These are phyloP conservation scores for Acanthochromis polyacanthus DNA, from an alignment of 2,113 vertebrate species.

Conservation along the genomic window DNA sequence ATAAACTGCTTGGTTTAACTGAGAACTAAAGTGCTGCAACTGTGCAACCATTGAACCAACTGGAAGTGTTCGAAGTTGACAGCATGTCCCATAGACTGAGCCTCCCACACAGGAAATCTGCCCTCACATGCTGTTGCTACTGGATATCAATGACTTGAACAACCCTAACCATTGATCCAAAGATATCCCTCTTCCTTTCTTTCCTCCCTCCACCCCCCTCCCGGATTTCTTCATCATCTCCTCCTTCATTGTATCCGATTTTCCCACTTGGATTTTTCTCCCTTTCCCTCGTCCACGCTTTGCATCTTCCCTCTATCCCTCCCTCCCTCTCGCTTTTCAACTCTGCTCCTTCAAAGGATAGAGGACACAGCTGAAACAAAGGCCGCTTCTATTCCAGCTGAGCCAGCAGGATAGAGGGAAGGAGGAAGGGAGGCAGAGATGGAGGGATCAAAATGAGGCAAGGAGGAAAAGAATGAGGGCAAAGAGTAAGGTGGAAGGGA, in stretches of 20 bases:
- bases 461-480: constrained; percentile 57
- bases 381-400: constrained; percentile 74
- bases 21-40: constrained; percentile 11
- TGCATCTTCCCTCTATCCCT: constrained; percentile 13
- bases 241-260: constrained; percentile 18
- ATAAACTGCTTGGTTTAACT: constrained; percentile 33
- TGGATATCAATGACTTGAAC: constrained; percentile 73
- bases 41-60: constrained; percentile 29
- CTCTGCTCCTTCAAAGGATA: constrained; percentile 67
- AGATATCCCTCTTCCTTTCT: constrained; percentile 35
- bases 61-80: constrained; percentile 42
- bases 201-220: not conserved
- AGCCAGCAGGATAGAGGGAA: constrained; percentile 71
- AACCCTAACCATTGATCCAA: constrained; percentile 69
- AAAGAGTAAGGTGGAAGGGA: constrained; percentile 56
- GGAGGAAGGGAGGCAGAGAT: constrained; percentile 28
- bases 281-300: constrained; percentile 24
- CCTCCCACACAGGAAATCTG: constrained; percentile 55
- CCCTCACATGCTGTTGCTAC: constrained; percentile 48
- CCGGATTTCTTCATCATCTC: not conserved
- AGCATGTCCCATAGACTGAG: constrained; percentile 37
- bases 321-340: constrained; percentile 47
- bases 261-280: constrained; percentile 42
- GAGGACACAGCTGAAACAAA: constrained; percentile 75
- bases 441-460: constrained; percentile 50